Evolutionary conservation across 1,140 invertebrate genomes (phyloP).

Genomic region (Drosophila hydei): DNA sequence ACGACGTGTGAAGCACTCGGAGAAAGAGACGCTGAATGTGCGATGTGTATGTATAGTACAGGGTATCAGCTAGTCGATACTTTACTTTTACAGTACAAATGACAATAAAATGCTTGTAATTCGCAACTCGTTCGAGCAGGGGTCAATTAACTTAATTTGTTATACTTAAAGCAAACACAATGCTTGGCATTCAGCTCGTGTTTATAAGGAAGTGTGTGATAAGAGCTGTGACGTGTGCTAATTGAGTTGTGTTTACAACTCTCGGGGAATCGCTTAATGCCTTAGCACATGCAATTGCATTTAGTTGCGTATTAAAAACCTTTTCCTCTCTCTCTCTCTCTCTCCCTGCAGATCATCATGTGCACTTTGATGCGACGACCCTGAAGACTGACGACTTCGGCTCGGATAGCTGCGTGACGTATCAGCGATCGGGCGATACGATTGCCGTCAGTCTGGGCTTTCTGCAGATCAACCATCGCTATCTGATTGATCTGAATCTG

Average conservation of each 20-base stretch:
- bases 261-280: neutral
- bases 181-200: neutral
- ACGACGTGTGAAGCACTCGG: too few species aligned
- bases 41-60: too few species aligned
- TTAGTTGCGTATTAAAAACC: neutral
- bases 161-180: neutral
- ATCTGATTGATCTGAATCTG: slow-evolving; percentile 79
- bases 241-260: neutral
- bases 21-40: too few species aligned
- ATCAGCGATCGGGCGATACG: slow-evolving; percentile 73
- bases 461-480: slow-evolving; percentile 83
- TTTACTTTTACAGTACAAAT: too few species aligned
- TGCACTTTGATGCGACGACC: slow-evolving; percentile 81
- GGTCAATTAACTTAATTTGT: neutral
- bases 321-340: neutral
- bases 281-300: neutral
- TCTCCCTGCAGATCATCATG: slow-evolving; percentile 76
- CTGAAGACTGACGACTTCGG: slow-evolving; percentile 76
- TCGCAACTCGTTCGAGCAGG: slow-evolving; percentile 1
- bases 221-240: slow-evolving; percentile 4
- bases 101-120: neutral
- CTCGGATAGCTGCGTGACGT: slow-evolving; percentile 79
- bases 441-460: slow-evolving; percentile 83
- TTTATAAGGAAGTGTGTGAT: neutral
- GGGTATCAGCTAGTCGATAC: too few species aligned